Evolutionary conservation across 2,888 invertebrate species (phyloP).

Genomic region (Caenorhabditis sp.): DNA sequence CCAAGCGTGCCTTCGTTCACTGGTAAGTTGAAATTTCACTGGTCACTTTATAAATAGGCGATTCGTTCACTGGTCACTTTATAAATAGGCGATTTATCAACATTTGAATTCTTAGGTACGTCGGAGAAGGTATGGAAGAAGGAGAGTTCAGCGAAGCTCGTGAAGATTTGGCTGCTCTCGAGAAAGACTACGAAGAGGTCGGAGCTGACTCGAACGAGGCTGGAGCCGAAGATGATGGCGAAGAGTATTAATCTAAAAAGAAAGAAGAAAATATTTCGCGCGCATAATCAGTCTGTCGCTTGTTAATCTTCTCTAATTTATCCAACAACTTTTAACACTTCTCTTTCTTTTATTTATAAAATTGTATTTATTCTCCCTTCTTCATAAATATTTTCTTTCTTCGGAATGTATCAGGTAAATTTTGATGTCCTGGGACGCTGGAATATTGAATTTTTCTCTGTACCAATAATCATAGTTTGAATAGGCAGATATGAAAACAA

Average conservation of each 20-base stretch:
- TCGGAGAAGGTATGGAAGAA: constrained; percentile 71
- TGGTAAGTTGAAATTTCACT: constrained; percentile 75
- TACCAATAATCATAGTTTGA: too few species aligned
- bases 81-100: too few species aligned
- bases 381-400: background rate
- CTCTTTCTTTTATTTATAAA: too few species aligned
- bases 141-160: constrained; percentile 70
- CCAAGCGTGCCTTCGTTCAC: constrained; percentile 57
- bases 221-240: constrained; percentile 47
- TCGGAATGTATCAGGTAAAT: background rate
- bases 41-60: too few species aligned
- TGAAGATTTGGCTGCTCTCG: constrained; percentile 64
- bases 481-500: too few species aligned
- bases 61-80: too few species aligned
- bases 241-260: constrained; percentile 22
- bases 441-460: too few species aligned
- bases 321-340: background rate
- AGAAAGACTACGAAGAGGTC: constrained; percentile 65
- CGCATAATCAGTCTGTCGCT: background rate
- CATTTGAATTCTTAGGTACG: constrained; percentile 72
- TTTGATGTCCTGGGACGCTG: too few species aligned
- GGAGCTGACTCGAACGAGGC: constrained; percentile 52
- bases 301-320: background rate
- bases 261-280: too few species aligned
- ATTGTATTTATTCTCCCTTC: background rate